A percentile compares a stretch with the other conserved stretches of the same genome.
Evolutionary conservation across 1,140 invertebrate genomes (phyloP).

Genomic region (Ostrea denselamellosa): DNA sequence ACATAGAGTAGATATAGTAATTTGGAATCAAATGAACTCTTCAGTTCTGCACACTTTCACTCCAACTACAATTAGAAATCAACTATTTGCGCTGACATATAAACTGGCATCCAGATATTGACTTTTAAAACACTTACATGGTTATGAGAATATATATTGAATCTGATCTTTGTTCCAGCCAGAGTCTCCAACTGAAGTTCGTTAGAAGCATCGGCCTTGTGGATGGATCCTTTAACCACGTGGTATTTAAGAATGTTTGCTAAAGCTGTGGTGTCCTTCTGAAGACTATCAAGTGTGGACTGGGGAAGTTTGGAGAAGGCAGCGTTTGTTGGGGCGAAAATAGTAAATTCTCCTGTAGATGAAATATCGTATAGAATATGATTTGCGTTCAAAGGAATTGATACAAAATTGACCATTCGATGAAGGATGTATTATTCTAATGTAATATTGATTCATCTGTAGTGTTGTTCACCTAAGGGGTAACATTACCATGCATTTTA

Average conservation of each 20-base stretch:
- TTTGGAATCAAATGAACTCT: too few relatives aligned
- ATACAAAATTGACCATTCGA: too few relatives aligned
- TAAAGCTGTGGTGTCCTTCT: constrained; percentile 84
- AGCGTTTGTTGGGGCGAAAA: constrained; percentile 91
- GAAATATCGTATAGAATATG: too few relatives aligned
- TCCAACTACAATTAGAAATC: too few relatives aligned
- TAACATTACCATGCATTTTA: too few relatives aligned
- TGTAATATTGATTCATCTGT: too few relatives aligned
- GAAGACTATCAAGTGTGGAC: constrained; percentile 82
- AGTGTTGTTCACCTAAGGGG: too few relatives aligned
- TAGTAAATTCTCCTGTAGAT: constrained; percentile 80
- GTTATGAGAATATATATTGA: constrained; percentile 59
- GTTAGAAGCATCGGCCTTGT: constrained; percentile 71
- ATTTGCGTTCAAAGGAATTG: too few relatives aligned
- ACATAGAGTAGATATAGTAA: too few relatives aligned
- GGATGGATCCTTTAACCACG: constrained; percentile 81
- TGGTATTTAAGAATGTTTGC: constrained; percentile 86
- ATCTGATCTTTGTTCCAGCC: constrained; percentile 52
- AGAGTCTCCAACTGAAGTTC: constrained; percentile 54
- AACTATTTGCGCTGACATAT: constrained; percentile 87
- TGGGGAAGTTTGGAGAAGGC: constrained; percentile 85
- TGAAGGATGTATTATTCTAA: too few relatives aligned
- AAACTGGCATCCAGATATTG: too few relatives aligned
- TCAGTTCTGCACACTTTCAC: too few relatives aligned
- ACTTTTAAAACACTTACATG: constrained; percentile 48